Evolutionary conservation across 2,113 vertebrate species (phyloP).

Genomic region (Delphinapterus leucas): DNA sequence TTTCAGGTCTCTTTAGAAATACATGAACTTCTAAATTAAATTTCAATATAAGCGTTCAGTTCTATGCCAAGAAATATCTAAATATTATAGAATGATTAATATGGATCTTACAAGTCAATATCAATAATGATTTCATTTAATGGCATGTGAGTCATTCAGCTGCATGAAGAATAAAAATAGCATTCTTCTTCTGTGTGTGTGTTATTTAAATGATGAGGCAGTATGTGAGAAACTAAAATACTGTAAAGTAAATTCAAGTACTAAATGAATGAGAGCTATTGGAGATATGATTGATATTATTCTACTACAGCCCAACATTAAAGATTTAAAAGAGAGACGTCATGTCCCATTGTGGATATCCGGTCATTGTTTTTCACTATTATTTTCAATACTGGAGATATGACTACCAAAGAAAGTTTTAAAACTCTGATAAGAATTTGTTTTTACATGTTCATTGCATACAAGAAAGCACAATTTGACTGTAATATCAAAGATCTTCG

Average conservation of each 20-base stretch:
- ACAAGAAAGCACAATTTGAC: constrained; percentile 67
- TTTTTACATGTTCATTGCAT: constrained; percentile 51
- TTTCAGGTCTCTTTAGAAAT: constrained; percentile 80
- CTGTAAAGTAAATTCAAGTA: neutral
- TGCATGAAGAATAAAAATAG: neutral
- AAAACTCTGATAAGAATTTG: constrained; percentile 34
- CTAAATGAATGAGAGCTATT: neutral
- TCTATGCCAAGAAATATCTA: constrained; percentile 65
- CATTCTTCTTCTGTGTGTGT: neutral
- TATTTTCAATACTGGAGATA: constrained; percentile 46
- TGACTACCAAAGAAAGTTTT: constrained; percentile 58
- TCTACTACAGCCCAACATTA: neutral
- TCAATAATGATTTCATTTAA: neutral
- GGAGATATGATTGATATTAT: neutral
- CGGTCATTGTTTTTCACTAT: neutral
- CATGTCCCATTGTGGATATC: constrained; percentile 2
- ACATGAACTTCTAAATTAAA: constrained; percentile 66
- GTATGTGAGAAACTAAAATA: neutral
- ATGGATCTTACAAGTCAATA: neutral
- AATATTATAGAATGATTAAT: constrained; percentile 66
- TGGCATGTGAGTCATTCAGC: neutral
- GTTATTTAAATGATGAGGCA: neutral
- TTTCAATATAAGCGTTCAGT: constrained; percentile 46
- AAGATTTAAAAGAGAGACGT: constrained; percentile 9
- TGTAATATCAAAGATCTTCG: constrained; percentile 74